Base-by-base conservation (phyloP, 2,113 vertebrate genomes). In the Callaeas wilsoni region DNA sequence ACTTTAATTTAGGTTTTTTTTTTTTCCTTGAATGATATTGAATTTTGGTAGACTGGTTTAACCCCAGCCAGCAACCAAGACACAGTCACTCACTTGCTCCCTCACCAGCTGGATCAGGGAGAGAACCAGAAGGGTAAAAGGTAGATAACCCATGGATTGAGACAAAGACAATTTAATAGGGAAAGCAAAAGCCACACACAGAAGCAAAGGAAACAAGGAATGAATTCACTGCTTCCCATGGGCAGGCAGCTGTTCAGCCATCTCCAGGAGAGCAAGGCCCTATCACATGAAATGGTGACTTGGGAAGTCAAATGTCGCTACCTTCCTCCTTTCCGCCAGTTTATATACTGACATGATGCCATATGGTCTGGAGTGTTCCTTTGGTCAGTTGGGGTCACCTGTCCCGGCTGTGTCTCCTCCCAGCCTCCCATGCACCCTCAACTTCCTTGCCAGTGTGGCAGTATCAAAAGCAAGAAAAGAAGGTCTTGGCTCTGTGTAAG, bases 391-490 rank as follows among this genome's bases (percentile, higher is more conserved):
- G 20, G 37, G 7, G 3, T 56, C 35, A 64, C 19, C 22, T 44
- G 37, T 26, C 23, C 16, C 5, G 6, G 16, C 19, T 26, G 16
- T n/a, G 46, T n/a, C 16, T 82, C 29, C 23, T 73, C 22, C 32
- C 22, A 56, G 1, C 6, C 15, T 42, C 26, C 42, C 27, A 27
- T 3, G 12, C 2, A 6, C 6, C 3, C 9, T 3, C 18, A 65
- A 3, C 4, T 37, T 80, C 22, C 22, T 73, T 0, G 0, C 17
- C 32, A 25, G 6, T 13, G 37, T n/a, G 60, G 19, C 33, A 52
- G 16, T 32, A 19, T 5, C 1, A 26, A 42, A 73, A 67, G 12
- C 37, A 59, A 19, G 25, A 59, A 52, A 47, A 6, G n/a, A n/a
- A n/a, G n/a, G 9, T 4, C 16, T 60, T 82, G n/a, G 29, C 5